phyloP scores from a whole-genome alignment of 2,113 vertebrate genomes.

The Phylloscopus whistleri region DNA sequence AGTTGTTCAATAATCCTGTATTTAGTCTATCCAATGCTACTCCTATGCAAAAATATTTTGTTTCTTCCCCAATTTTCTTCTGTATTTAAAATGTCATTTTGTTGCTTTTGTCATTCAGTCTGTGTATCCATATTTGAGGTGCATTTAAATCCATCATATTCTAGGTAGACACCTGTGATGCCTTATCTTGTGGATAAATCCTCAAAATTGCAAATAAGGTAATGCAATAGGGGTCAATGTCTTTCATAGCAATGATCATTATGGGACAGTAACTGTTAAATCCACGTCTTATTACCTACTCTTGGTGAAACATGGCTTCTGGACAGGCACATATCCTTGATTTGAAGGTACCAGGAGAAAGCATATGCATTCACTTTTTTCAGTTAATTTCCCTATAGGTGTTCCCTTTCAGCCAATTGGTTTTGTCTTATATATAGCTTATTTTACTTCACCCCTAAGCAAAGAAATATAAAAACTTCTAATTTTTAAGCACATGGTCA shows the following conservation, averaged over 20 bases:
- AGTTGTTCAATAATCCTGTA: neutral
- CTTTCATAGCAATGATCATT: neutral
- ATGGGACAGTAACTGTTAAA: neutral
- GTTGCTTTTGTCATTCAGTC: neutral
- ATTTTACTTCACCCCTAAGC: neutral
- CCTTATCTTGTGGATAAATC: neutral
- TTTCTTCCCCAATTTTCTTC: neutral
- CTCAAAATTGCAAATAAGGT: neutral
- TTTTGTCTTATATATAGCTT: neutral
- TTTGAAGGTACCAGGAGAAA: neutral
- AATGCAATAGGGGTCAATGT: neutral
- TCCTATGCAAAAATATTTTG: neutral
- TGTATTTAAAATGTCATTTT: neutral
- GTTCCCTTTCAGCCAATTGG: neutral
- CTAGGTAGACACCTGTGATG: neutral
- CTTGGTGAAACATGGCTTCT: neutral
- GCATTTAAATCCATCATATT: neutral
- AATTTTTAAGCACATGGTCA: neutral
- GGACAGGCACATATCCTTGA: neutral
- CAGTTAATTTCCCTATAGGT: neutral
- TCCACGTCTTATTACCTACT: neutral
- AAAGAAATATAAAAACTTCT: neutral
- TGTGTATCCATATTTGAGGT: neutral
- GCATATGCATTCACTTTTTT: neutral
- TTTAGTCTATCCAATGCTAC: neutral